phyloP scores from a whole-genome alignment of 2,797 vertebrate genomes.

The Falco rusticolus region DNA sequence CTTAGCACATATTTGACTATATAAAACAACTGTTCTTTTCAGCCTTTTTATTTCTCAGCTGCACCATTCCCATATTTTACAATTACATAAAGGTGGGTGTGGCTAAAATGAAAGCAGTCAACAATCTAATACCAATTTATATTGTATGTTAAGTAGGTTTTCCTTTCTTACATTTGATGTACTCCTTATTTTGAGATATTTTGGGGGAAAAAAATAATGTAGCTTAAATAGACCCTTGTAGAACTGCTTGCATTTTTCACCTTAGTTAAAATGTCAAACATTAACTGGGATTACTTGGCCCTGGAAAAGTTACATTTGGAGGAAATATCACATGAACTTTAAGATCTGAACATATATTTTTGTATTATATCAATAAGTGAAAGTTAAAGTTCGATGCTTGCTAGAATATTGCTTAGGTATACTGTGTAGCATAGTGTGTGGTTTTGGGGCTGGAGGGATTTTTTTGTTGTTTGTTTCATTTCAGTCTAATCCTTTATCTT shows the following conservation, averaged over 20 bases:
- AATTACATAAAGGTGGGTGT: slow-evolving; percentile 74
- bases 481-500: not conserved
- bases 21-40: slow-evolving; percentile 28
- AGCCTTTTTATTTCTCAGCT: slow-evolving; percentile 61
- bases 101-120: slow-evolving; percentile 67
- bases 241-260: slow-evolving; percentile 63
- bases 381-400: not conserved
- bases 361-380: not conserved
- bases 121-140: slow-evolving; percentile 23
- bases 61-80: slow-evolving; percentile 67
- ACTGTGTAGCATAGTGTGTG: not conserved
- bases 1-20: not conserved
- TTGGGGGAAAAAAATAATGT: not conserved
- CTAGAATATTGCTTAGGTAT: not conserved
- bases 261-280: slow-evolving; percentile 67
- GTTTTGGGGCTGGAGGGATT: too few relatives aligned
- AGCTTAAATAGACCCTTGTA: slow-evolving; percentile 18
- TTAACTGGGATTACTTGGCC: slow-evolving; percentile 60
- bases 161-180: slow-evolving; percentile 14
- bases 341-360: slow-evolving; percentile 1
- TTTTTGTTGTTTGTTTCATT: not conserved
- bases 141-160: not conserved
- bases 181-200: slow-evolving; percentile 16
- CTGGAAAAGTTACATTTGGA: slow-evolving; percentile 35
- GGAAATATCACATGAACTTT: slow-evolving; percentile 36